Conservation (phyloP, 2,797 vertebrate species). For the Syndactyla subalaris region DNA sequence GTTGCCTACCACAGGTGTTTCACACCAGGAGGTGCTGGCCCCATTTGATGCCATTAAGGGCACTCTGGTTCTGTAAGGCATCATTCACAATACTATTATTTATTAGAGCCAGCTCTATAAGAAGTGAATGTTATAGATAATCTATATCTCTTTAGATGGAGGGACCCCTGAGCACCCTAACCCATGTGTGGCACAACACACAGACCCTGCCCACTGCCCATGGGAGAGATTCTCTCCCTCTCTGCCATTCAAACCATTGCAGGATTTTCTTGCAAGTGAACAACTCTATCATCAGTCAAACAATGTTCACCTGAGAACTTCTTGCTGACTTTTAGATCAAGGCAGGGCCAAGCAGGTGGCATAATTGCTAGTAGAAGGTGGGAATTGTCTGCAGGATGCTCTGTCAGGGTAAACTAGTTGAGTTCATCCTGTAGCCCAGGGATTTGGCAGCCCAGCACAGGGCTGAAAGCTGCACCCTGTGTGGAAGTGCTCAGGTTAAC, state of each 20-base stretch:
- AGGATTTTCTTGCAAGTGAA: not conserved
- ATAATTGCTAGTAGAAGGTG: fast-evolving
- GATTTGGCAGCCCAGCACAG: not conserved
- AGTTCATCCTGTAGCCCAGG: not conserved
- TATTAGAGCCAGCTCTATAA: not conserved
- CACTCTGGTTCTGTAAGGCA: not conserved
- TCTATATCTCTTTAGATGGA: not conserved
- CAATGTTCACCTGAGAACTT: not conserved
- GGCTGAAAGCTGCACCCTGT: not conserved
- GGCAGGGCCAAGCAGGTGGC: not conserved
- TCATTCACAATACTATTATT: not conserved
- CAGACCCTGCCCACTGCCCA: not conserved
- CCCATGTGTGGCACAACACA: fast-evolving
- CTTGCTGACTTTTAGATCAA: not conserved
- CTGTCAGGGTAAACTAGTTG: fast-evolving
- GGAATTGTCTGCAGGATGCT: not conserved
- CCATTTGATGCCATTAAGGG: not conserved
- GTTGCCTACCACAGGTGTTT: not conserved
- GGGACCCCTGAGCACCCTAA: not conserved
- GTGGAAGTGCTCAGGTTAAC: fast-evolving
- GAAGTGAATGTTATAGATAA: not conserved
- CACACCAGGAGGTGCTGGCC: not conserved
- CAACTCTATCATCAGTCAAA: not conserved
- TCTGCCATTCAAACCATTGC: not conserved
- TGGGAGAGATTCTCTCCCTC: not conserved